Evolutionary conservation across 2,888 invertebrate species (phyloP), one percentile per base, ranked within the genome.

Genomic region (Tiliacea citrago): DNA sequence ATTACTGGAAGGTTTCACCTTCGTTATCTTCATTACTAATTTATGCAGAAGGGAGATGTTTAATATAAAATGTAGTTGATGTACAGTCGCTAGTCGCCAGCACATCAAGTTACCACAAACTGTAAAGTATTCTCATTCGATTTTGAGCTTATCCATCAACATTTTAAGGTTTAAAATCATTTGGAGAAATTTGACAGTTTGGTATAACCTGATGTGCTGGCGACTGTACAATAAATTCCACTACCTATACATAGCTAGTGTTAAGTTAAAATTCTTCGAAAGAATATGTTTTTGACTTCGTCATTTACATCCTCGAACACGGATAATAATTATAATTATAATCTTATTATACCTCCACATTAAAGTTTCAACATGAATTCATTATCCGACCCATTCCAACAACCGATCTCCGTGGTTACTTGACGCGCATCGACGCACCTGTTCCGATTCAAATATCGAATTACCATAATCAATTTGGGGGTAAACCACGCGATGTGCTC

Each of bases 381-480:
- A 74, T 72, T 73, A 75, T 29, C 57, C 61, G 10, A 74, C 62
- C 63, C 49, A 67, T 62, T 62, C 58, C 60, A 75, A 62, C 45
- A 74, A 65, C 49, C 68, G 55, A 75, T 77, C 69, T 78, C 66
- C 71, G 65, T 81, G 29, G 68, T 71, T 72, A 67, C 60, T 69
- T 61, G 69, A 62, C 61, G 66, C 72, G 55, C 66, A 79, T 79
- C 79, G 76, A 79, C 84, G 72, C 82, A 83, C 87, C 87, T 87
- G 85, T 87, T 81, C 68, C 73, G 53, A 72, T 80, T 85, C 74
- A 45, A 78, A 75, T 79, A 75, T 82, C 76, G 73, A 86, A 91
- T 92, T 92, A 89, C 85, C 90, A 90, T 91, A 89, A 87, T 90
- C 86, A 88, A 89, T 89, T 80, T 79, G 65, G 72, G 82, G 70